Evolutionary conservation across 2,888 invertebrate genomes (phyloP).

Genomic region (Autographa gamma): DNA sequence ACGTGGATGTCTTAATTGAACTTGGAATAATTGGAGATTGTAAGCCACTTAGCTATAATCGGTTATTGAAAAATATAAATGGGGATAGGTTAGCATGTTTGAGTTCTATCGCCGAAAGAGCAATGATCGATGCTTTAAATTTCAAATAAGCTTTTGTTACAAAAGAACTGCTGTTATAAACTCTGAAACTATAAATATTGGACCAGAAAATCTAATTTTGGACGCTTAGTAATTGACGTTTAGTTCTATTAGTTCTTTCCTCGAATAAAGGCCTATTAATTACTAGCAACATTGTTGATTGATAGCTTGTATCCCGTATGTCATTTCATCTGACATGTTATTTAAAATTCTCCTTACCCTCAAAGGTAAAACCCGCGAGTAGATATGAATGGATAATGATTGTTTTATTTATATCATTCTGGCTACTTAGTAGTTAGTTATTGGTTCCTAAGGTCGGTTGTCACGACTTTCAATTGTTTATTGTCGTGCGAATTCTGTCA

Average conservation of each 20-base stretch:
- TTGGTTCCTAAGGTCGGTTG: slow-evolving; percentile 22
- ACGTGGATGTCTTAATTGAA: slow-evolving; percentile 17
- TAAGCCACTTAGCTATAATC: slow-evolving; percentile 1
- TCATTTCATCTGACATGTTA: slow-evolving; percentile 23
- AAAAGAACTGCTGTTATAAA: too few relatives aligned
- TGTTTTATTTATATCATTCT: slow-evolving; percentile 26
- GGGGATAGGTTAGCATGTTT: neutral
- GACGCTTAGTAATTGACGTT: too few relatives aligned
- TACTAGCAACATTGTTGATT: neutral
- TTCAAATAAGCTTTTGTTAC: too few relatives aligned
- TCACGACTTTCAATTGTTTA: slow-evolving; percentile 48
- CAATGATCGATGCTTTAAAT: neutral
- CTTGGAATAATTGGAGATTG: slow-evolving; percentile 5
- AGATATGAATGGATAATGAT: slow-evolving; percentile 37
- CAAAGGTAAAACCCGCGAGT: slow-evolving; percentile 36
- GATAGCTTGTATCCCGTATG: slow-evolving; percentile 11
- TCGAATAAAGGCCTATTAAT: neutral
- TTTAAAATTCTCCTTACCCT: slow-evolving; percentile 38
- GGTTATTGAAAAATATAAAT: slow-evolving; percentile 11
- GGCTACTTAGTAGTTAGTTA: slow-evolving; percentile 12
- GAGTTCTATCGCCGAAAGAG: neutral
- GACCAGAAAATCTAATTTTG: too few relatives aligned
- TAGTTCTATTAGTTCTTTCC: neutral
- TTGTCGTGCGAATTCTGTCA: slow-evolving; percentile 53
- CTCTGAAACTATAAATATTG: too few relatives aligned